A percentile compares a stretch with the other conserved stretches of the same genome.
Evolutionary conservation across 1,140 invertebrate species (phyloP).

Genomic region (Macrobrachium rosenbergii): DNA sequence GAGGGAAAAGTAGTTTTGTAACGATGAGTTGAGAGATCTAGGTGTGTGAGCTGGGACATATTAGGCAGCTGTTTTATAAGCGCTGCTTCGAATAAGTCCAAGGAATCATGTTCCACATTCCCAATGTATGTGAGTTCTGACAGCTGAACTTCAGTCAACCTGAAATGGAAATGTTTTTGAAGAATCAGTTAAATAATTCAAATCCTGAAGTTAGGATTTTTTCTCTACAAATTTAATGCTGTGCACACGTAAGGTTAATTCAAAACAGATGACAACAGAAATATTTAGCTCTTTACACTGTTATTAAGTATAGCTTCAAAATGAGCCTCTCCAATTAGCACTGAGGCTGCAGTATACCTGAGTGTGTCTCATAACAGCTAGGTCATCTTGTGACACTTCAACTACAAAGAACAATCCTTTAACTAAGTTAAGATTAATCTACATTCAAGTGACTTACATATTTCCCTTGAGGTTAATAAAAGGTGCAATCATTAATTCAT

Average conservation of each 20-base stretch:
- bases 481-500: too few species aligned
- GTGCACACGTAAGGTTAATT: neutral
- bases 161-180: conserved; percentile 6
- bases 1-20: conserved; percentile 47
- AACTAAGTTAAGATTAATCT: too few species aligned
- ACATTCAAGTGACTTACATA: too few species aligned
- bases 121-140: conserved; percentile 47
- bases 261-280: too few species aligned
- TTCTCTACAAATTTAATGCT: neutral
- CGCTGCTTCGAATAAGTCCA: conserved; percentile 38
- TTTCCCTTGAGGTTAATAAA: too few species aligned
- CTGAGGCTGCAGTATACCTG: too few species aligned
- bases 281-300: too few species aligned
- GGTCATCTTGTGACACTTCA: too few species aligned
- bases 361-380: too few species aligned
- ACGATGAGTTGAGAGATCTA: conserved; percentile 39
- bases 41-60: conserved; percentile 33
- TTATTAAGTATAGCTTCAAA: too few species aligned
- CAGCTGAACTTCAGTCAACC: conserved; percentile 37
- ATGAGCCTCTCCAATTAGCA: too few species aligned
- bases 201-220: neutral
- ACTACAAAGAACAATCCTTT: too few species aligned
- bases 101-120: conserved; percentile 26
- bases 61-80: conserved; percentile 33
- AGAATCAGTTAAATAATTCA: neutral